Percentiles rank a stretch among this genome's conserved stretches.
These are phyloP conservation scores for Catharus bicknelli DNA, from an alignment of 2,113 vertebrate genomes.

Conservation along the genomic window DNA sequence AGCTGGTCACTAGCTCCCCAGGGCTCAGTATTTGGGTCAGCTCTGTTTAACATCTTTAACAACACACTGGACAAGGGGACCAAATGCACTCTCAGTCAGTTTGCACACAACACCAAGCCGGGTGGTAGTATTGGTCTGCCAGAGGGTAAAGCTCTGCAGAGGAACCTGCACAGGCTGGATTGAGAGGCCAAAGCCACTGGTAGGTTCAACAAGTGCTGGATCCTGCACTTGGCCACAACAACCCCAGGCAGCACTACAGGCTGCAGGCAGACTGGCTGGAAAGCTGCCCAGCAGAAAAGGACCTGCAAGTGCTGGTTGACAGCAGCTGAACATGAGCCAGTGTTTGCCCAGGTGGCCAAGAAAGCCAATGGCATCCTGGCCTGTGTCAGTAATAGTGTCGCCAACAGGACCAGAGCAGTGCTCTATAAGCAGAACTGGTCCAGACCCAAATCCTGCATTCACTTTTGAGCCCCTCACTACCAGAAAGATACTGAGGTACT, in stretches of 20 bases:
- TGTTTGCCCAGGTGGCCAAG: neutral
- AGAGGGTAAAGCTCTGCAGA: neutral
- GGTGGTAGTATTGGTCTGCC: neutral
- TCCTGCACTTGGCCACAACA: neutral
- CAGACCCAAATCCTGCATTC: fast-evolving
- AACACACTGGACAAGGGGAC: neutral
- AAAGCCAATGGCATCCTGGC: neutral
- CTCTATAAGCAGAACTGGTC: neutral
- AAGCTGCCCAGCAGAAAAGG: neutral
- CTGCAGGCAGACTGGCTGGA: neutral
- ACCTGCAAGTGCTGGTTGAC: neutral
- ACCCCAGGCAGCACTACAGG: neutral
- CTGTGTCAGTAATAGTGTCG: neutral
- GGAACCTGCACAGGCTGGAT: too few species aligned
- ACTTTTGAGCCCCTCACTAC: neutral
- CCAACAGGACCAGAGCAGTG: neutral
- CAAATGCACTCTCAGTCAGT: neutral
- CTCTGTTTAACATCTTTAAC: neutral
- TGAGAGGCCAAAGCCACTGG: neutral
- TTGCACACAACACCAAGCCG: neutral
- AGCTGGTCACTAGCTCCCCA: neutral
- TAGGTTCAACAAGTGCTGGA: neutral
- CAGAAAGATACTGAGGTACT: neutral
- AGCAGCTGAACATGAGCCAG: neutral
- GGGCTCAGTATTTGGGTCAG: neutral